phyloP scores from a whole-genome alignment of 1,140 invertebrate genomes.

The Aphidius gifuensis region DNA sequence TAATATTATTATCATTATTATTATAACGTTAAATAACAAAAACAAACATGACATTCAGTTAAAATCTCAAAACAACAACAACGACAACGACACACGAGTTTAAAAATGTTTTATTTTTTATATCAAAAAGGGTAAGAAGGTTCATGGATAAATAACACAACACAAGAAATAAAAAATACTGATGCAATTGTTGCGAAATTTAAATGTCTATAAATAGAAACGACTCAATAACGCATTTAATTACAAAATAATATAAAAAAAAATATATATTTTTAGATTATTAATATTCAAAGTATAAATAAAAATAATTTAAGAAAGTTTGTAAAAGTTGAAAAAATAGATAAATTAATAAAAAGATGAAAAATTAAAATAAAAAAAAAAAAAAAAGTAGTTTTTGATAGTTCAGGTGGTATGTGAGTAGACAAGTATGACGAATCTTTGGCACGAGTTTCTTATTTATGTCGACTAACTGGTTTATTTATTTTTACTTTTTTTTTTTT shows the following conservation, averaged over 20 bases:
- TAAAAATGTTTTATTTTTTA: neutral
- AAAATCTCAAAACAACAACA: slow-evolving; percentile 3
- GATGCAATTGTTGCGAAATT: neutral
- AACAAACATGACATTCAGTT: neutral
- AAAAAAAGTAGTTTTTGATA: too few relatives aligned
- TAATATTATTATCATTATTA: neutral
- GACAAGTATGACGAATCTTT: neutral
- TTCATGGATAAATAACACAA: slow-evolving; percentile 13
- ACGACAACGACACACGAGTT: neutral
- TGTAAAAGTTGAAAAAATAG: too few relatives aligned
- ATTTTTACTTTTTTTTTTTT: neutral
- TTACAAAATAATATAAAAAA: too few relatives aligned
- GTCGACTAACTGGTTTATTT: neutral
- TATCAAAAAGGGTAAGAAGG: slow-evolving; percentile 21
- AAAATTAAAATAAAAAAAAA: too few relatives aligned
- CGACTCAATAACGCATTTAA: too few relatives aligned
- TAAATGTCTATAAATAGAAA: too few relatives aligned
- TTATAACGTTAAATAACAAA: neutral
- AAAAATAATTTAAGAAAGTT: too few relatives aligned
- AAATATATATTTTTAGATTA: too few relatives aligned
- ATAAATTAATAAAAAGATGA: too few relatives aligned
- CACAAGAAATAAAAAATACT: neutral
- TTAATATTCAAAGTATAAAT: too few relatives aligned
- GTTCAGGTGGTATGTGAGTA: slow-evolving; percentile 9
- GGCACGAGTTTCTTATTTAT: slow-evolving; percentile 8